Evolutionary conservation across 2,888 invertebrate genomes (phyloP).

Genomic region (Gasteruption jaculator): DNA sequence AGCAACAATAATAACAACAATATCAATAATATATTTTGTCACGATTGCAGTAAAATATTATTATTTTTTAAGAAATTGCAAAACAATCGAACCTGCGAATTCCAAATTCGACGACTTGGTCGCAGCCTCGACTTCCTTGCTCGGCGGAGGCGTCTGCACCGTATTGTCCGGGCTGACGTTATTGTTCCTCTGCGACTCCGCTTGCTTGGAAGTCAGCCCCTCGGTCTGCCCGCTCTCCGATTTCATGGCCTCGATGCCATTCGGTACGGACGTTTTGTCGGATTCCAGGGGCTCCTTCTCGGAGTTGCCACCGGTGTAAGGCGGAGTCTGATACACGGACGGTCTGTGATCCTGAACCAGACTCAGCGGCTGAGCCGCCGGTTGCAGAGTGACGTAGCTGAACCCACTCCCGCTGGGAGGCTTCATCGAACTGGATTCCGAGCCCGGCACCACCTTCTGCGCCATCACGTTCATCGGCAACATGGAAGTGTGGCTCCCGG

Average conservation of each 20-base stretch:
- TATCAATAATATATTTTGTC: no score
- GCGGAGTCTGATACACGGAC: constrained; percentile 38
- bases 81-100: no score
- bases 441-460: constrained; percentile 43
- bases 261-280: constrained; percentile 40
- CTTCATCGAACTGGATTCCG: constrained; percentile 41
- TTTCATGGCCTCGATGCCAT: constrained; percentile 39
- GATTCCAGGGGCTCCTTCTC: constrained; percentile 36
- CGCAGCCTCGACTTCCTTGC: no score
- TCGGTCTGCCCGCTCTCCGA: constrained; percentile 28
- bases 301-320: constrained; percentile 31
- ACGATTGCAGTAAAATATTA: no score
- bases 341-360: constrained; percentile 49
- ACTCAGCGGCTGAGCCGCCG: constrained; percentile 44
- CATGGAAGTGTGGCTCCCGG: constrained; percentile 43
- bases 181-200: constrained; percentile 40
- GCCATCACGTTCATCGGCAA: constrained; percentile 48
- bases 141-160: no score
- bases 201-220: constrained; percentile 27
- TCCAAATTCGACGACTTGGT: no score
- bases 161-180: constrained; percentile 37
- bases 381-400: constrained; percentile 45
- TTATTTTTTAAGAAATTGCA: no score
- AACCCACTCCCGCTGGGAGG: constrained; percentile 39
- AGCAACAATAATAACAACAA: no score